A percentile compares a stretch with the other conserved stretches of the same genome.
Evolutionary conservation across 2,888 invertebrate species (phyloP).

Genomic region (Epinotia brunnichana): DNA sequence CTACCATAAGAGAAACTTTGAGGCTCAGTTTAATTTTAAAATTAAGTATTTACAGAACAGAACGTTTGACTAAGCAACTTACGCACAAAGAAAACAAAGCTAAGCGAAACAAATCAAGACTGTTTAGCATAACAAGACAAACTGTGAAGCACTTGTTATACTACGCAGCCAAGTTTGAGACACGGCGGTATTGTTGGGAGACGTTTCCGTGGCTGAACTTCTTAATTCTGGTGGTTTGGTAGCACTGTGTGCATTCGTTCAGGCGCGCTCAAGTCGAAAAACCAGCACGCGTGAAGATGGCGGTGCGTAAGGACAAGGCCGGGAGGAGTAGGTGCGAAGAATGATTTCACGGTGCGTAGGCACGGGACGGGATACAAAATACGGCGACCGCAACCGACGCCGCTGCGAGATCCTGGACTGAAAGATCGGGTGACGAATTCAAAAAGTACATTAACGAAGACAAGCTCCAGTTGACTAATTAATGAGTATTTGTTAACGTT

Average conservation of each 20-base stretch:
- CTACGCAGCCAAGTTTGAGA: slow-evolving; percentile 59
- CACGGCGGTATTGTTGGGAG: slow-evolving; percentile 48
- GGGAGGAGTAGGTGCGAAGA: slow-evolving; percentile 66
- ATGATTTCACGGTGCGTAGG: slow-evolving; percentile 71
- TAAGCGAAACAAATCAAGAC: slow-evolving; percentile 62
- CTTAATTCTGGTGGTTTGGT: slow-evolving; percentile 54
- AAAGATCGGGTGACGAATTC: slow-evolving; percentile 30
- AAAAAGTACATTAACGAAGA: slow-evolving; percentile 16
- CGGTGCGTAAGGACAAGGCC: slow-evolving; percentile 64
- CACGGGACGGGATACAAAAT: slow-evolving; percentile 49
- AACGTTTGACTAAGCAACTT: slow-evolving; percentile 35
- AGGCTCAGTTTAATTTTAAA: slow-evolving; percentile 30
- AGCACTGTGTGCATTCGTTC: slow-evolving; percentile 64
- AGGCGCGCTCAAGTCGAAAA: slow-evolving; percentile 72
- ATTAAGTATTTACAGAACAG: slow-evolving; percentile 19
- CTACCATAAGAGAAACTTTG: slow-evolving; percentile 10
- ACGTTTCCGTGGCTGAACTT: slow-evolving; percentile 50
- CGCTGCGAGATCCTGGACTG: slow-evolving; percentile 2
- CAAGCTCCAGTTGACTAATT: slow-evolving; percentile 38
- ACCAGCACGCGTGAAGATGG: slow-evolving; percentile 71
- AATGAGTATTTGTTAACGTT: slow-evolving; percentile 35
- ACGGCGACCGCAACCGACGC: slow-evolving; percentile 43
- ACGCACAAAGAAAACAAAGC: slow-evolving; percentile 58
- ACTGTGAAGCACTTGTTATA: slow-evolving; percentile 63
- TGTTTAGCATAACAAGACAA: slow-evolving; percentile 67